A percentile compares a stretch with the other conserved stretches of the same genome.
Evolutionary conservation across 2,797 vertebrate species (phyloP).

Genomic region (Coracias cyanogaster): DNA sequence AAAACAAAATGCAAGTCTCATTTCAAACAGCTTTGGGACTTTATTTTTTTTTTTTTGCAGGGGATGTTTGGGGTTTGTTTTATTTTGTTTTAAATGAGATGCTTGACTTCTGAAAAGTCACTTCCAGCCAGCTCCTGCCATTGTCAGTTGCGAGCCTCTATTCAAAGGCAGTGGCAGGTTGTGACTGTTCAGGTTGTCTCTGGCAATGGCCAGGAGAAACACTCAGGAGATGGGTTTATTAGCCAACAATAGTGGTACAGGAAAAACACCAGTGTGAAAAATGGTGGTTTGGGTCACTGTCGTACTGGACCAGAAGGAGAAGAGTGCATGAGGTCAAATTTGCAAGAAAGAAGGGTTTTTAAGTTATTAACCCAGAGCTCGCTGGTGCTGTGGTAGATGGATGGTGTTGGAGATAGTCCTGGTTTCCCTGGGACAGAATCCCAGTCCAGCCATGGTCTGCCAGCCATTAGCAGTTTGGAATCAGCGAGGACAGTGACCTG

Average conservation of each 20-base stretch:
- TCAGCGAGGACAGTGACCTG: background rate
- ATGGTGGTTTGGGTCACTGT: background rate
- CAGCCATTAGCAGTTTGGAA: background rate
- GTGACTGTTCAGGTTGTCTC: background rate
- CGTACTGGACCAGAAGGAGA: background rate
- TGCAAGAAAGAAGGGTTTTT: background rate
- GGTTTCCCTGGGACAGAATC: background rate
- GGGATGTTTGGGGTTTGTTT: background rate
- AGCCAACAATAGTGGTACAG: background rate
- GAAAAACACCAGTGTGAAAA: background rate
- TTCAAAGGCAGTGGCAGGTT: background rate
- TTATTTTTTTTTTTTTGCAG: background rate
- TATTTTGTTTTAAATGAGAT: background rate
- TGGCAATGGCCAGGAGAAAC: background rate
- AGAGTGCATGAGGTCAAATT: background rate
- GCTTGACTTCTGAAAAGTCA: background rate
- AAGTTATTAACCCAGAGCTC: background rate
- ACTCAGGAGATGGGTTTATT: background rate
- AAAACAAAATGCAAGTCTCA: background rate
- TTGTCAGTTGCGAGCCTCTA: rapidly evolving
- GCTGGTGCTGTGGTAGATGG: background rate
- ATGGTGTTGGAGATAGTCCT: background rate
- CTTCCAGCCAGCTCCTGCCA: background rate
- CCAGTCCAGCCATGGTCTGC: background rate
- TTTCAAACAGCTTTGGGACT: background rate